phyloP scores from a whole-genome alignment of 92 coral and sea anemone species.

The Phenganax subtilis region DNA sequence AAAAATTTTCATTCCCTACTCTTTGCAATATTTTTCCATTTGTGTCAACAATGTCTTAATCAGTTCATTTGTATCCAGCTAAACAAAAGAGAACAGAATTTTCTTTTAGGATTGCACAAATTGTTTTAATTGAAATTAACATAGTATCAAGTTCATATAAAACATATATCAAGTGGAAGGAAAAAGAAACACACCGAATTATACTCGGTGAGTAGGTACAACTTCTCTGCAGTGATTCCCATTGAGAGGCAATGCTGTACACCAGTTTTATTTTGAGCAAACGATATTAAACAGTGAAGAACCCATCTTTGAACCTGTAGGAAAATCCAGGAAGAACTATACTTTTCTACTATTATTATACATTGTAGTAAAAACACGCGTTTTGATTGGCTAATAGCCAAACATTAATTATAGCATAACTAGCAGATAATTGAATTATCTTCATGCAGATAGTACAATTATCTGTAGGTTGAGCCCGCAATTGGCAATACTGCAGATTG shows the following conservation, averaged over 20 bases:
- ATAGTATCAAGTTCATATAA: background rate
- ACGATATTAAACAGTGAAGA: slow-evolving; percentile 6
- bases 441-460: no score
- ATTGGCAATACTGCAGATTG: no score
- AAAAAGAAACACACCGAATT: slow-evolving; percentile 3
- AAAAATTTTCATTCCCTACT: background rate
- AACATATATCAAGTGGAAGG: background rate
- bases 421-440: no score
- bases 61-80: background rate
- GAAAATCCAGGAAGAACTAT: background rate
- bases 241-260: background rate
- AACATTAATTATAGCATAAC: no score
- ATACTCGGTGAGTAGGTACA: slow-evolving; percentile 10
- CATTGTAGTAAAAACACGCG: no score
- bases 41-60: background rate
- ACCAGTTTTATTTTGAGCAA: background rate
- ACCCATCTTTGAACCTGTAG: slow-evolving; percentile 17
- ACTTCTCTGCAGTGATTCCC: slow-evolving; percentile 20
- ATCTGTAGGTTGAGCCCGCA: no score
- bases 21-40: background rate
- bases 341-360: no score
- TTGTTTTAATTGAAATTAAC: no score
- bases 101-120: background rate
- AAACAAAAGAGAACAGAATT: background rate
- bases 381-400: no score